Base-by-base conservation (phyloP, 2,113 vertebrate genomes). In the Globicephala melas region DNA sequence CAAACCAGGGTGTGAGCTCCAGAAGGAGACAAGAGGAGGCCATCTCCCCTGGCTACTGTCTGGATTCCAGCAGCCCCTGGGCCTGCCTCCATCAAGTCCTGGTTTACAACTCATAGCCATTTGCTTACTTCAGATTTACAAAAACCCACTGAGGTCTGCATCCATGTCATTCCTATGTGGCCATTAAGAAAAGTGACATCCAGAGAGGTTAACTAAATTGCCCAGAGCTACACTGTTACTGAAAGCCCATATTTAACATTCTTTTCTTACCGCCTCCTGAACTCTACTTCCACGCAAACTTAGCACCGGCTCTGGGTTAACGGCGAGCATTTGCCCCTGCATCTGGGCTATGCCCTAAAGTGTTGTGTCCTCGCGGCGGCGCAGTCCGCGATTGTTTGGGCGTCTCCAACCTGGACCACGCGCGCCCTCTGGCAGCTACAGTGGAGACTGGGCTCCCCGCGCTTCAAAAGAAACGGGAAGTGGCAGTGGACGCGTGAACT, bases 401-500 rank as follows among this genome's bases (percentile, higher is more conserved):
- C 14, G 0, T 33, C 50, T 50, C 25, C 2, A 18, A 53, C 44
- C 41, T 33, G 76, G 89, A 21, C 89, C 12, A 60, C 62, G 33
- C 26, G 60, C 85, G 85, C 81, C 93, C 91, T 85, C 93, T 97
- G 0, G 80, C 25, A 89, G 85, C 25, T 6, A 18, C 50, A 2
- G 0, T 14, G 88, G 62, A 26, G 53, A 79, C 33, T 1, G 38
- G 18, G 21, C 20, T 18, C 20, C 55, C 20, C 0, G 20, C 1
- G 8, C 60, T 74, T 81, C 36, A 44, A 70, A 31, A 74, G 44
- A 65, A 70, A 18, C 1, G 25, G 0, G 0, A 81, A 82, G 79
- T 15, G 18, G 53, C 5, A 0, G 15, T 4, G 36, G 26, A 58
- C 20, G 0, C 2, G 0, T 0, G 17, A 81, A 44, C 25, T 36